A percentile compares a stretch with the other conserved stretches of the same genome.
Evolutionary conservation across 2,888 invertebrate species (phyloP).

Genomic region (Polydesmus complanatus): DNA sequence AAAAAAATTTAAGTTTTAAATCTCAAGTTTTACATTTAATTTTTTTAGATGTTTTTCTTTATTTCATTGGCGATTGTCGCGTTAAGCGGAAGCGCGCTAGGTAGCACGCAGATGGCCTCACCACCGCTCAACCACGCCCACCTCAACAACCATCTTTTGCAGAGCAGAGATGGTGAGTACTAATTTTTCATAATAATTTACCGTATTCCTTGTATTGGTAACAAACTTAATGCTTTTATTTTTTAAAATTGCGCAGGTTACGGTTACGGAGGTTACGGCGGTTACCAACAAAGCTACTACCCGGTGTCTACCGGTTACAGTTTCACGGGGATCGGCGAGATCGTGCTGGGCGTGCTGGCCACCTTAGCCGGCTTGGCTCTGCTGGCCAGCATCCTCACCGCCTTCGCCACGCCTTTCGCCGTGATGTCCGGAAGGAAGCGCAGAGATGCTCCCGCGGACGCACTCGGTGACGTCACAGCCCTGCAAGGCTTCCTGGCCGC

Average conservation of each 20-base stretch:
- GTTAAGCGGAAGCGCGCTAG: too few relatives aligned
- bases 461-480: conserved; percentile 7
- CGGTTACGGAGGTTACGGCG: neutral
- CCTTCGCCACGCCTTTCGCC: conserved; percentile 5
- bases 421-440: conserved; percentile 9
- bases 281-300: neutral
- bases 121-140: neutral
- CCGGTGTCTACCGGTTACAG: neutral
- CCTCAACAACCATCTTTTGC: neutral
- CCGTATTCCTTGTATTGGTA: neutral
- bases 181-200: neutral
- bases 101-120: neutral
- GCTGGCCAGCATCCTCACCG: conserved; percentile 5
- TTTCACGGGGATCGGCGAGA: conserved; percentile 4
- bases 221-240: neutral
- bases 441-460: conserved; percentile 1
- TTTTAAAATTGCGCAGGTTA: neutral
- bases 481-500: conserved; percentile 11
- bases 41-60: neutral
- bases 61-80: neutral
- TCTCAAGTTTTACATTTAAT: neutral
- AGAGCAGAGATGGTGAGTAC: neutral
- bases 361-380: conserved; percentile 11
- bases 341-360: conserved; percentile 7
- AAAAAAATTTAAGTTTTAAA: too few relatives aligned